Conservation (phyloP, 2,113 vertebrate genomes). For the Garra rufa region DNA sequence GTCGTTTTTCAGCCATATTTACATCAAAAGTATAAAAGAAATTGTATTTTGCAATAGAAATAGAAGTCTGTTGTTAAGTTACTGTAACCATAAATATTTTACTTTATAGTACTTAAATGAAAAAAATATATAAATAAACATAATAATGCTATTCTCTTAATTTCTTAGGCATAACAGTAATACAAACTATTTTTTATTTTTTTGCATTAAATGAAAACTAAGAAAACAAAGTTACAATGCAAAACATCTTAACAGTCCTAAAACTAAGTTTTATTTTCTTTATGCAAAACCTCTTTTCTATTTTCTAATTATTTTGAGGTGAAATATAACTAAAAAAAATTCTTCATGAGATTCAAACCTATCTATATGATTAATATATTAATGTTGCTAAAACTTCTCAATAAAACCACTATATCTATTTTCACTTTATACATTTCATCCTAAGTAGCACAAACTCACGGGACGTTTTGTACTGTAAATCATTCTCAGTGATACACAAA, state of each 20-base stretch:
- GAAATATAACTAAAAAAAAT: neutral
- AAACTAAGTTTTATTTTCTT: neutral
- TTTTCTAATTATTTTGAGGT: neutral
- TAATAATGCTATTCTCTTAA: neutral
- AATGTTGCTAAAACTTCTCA: neutral
- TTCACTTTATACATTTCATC: neutral
- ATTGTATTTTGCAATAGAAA: neutral
- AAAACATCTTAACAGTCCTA: neutral
- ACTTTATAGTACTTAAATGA: neutral
- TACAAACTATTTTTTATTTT: neutral
- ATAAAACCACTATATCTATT: neutral
- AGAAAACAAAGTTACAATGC: neutral
- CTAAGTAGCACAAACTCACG: neutral
- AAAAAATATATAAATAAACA: neutral
- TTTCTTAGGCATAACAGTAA: neutral
- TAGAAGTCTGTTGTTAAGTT: neutral
- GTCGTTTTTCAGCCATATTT: neutral
- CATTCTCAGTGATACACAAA: conserved; percentile 6
- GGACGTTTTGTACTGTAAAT: neutral
- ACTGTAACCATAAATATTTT: neutral
- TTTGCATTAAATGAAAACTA: neutral
- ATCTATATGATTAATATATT: neutral
- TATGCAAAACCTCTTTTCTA: neutral
- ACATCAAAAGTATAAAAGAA: neutral
- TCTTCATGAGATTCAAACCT: neutral